Conservation (phyloP, 2,113 vertebrate species). For the Mixornis gularis region DNA sequence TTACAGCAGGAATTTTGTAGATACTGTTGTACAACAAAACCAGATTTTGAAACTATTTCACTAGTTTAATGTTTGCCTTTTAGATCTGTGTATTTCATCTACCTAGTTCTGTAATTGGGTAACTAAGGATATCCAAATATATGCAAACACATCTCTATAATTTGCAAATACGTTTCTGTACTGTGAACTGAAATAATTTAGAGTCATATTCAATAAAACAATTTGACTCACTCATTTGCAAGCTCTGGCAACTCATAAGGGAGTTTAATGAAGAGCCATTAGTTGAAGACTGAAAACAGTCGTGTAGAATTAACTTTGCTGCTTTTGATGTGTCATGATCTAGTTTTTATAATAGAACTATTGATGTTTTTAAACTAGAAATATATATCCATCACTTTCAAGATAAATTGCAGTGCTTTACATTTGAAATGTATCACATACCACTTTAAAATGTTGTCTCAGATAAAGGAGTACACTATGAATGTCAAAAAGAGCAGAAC, state of each 20-base stretch:
- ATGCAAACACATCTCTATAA: neutral
- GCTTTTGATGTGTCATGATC: neutral
- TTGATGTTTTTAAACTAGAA: neutral
- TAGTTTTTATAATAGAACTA: neutral
- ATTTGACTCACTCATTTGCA: neutral
- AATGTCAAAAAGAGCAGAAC: neutral
- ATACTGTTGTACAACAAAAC: neutral
- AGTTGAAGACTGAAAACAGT: neutral
- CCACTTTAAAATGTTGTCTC: neutral
- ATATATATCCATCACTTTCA: neutral
- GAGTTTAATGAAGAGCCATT: neutral
- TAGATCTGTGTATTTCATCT: neutral
- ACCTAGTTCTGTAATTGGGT: neutral
- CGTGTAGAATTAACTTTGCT: neutral
- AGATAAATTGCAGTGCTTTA: neutral
- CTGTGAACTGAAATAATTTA: neutral
- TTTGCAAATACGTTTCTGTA: neutral
- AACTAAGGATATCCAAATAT: neutral
- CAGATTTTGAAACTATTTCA: neutral
- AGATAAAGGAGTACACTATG: neutral
- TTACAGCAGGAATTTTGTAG: neutral
- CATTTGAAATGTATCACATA: neutral
- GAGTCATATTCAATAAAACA: neutral
- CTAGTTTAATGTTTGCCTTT: neutral
- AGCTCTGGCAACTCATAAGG: neutral